phyloP scores from a whole-genome alignment of 92 coral and sea anemone species.

The Porites lobata region DNA sequence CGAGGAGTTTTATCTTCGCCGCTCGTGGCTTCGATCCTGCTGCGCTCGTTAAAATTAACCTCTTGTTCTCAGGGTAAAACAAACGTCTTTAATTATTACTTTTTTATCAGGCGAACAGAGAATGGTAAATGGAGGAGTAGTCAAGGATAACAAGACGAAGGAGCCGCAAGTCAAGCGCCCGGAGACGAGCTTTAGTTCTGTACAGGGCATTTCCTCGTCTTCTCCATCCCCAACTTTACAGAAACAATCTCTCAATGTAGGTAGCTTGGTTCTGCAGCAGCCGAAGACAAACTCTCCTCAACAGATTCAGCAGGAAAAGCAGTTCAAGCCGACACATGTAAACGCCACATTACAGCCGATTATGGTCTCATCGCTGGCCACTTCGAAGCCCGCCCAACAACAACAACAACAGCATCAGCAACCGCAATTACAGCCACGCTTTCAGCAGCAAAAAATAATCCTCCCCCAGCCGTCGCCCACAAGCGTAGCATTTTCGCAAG shows the following conservation, averaged over 20 bases:
- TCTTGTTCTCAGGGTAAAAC: too few species aligned
- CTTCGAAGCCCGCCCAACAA: conserved; percentile 59
- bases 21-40: too few species aligned
- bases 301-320: conserved; percentile 54
- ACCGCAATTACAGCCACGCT: conserved; percentile 64
- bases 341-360: conserved; percentile 23
- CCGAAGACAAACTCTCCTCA: conserved; percentile 28
- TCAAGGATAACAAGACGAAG: conserved; percentile 8
- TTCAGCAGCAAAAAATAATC: conserved; percentile 69
- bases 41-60: too few species aligned
- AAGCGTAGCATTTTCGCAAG: conserved; percentile 55
- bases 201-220: conserved; percentile 1
- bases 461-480: conserved; percentile 77
- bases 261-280: conserved; percentile 27
- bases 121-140: conserved; percentile 23
- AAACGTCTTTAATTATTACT: neutral
- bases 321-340: conserved; percentile 31
- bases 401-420: conserved; percentile 41
- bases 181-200: conserved; percentile 5
- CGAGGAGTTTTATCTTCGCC: too few species aligned
- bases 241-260: conserved; percentile 30
- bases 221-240: neutral
- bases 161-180: conserved; percentile 16
- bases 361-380: conserved; percentile 32
- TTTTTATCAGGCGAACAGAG: conserved; percentile 15